Evolutionary conservation across 53 echinoderm and acorn worm species (phyloP), one percentile per base, ranked within the genome.

Genomic region (Apostichopus leukothele): DNA sequence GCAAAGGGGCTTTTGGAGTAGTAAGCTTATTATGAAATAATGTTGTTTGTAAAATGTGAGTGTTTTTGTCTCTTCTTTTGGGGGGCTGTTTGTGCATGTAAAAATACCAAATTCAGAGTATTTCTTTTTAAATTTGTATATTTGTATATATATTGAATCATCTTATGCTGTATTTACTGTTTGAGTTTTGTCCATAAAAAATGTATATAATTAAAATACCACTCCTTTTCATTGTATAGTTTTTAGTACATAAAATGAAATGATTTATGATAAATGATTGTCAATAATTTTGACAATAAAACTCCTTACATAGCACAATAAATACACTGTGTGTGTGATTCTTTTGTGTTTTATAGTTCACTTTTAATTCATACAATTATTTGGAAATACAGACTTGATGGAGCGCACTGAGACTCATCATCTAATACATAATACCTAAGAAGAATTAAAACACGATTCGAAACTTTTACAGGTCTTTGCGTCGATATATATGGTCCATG

Each of bases 31-130:
- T 23, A 54, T 55, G 53, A 21, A 52, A 81, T 81, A 81, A 59
- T 19, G 20, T 81, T 18, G 19, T 81, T 59, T 81, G 19, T 81
- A 81, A 81, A 81, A 53, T 81, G 14, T 81, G 54, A n/a, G 20
- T 59, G 53, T 53, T 81, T 19, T 39, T 39, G 39, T 39, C 39
- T 39, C 39, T 39, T 39, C 39, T 39, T 3, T 39, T 39, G 39
- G 39, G 39, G 39, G 55, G 55, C 22, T 54, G 53, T 81, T 55
- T 81, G 81, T 81, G 81, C 81, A 81, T 81, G 59, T 81, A 81
- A 81, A 81, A 81, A 81, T 81, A 81, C 21, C n/a, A 81, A 81
- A 81, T 81, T 81, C 81, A 81, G 81, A 81, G 81, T 81, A 81
- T 81, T 81, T 55, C 57, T 55, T 81, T 81, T 81, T 39, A 39